phyloP scores from a whole-genome alignment of 2,113 vertebrate genomes.

The Eolophus roseicapilla region DNA sequence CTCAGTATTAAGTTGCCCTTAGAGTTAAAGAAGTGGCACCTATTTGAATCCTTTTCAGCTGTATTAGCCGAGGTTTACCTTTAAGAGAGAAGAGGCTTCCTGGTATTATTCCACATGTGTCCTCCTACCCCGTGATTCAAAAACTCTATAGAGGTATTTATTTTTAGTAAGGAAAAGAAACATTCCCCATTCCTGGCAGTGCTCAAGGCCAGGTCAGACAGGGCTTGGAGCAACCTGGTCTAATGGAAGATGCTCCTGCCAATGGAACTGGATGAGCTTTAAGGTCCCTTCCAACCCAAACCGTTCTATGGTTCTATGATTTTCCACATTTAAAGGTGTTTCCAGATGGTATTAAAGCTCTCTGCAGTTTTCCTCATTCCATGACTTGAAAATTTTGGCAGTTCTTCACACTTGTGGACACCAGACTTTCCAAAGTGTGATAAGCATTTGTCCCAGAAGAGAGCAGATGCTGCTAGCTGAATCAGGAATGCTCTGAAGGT shows the following conservation, averaged over 20 bases:
- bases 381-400: neutral
- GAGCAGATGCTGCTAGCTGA: neutral
- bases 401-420: neutral
- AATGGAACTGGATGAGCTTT: neutral
- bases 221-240: neutral
- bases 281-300: neutral
- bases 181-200: neutral
- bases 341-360: neutral
- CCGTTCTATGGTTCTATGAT: neutral
- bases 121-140: neutral
- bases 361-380: neutral
- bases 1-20: neutral
- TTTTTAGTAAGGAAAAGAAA: neutral
- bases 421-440: neutral
- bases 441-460: neutral
- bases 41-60: neutral
- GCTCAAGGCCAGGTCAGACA: neutral
- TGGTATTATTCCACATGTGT: neutral
- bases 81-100: neutral
- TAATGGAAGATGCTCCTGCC: neutral
- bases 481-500: neutral
- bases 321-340: neutral
- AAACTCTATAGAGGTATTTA: neutral
- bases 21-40: neutral
- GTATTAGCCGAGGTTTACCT: neutral